Percentiles rank a stretch among this genome's conserved stretches.
Conservation (phyloP, 2,113 vertebrate genomes). For the Tricholaema leucomelas region DNA sequence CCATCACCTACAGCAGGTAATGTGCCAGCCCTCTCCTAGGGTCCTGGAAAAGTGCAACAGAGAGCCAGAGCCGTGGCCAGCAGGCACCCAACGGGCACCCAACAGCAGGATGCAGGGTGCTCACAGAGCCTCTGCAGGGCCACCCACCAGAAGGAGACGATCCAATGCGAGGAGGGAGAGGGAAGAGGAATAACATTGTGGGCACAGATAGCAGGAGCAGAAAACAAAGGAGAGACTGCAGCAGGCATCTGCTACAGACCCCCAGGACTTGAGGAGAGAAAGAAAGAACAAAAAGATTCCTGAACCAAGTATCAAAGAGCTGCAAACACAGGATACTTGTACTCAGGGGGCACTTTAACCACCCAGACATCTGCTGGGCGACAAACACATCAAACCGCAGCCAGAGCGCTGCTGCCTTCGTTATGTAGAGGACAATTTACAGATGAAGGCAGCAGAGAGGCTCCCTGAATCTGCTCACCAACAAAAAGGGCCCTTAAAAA, state of each 20-base stretch:
- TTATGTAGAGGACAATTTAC: slow-evolving; percentile 57
- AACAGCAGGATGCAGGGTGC: not conserved
- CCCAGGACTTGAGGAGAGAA: slow-evolving; percentile 43
- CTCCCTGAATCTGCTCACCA: not conserved
- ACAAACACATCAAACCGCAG: slow-evolving; percentile 60
- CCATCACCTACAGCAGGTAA: not conserved
- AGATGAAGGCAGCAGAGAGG: slow-evolving; percentile 59
- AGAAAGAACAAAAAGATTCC: slow-evolving; percentile 66
- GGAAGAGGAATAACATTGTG: slow-evolving; percentile 25
- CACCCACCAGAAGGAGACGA: not conserved
- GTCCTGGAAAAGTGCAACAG: not conserved
- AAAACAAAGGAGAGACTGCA: slow-evolving; percentile 37
- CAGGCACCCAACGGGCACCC: not conserved
- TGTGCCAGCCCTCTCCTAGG: not conserved
- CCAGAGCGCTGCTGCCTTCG: slow-evolving; percentile 37
- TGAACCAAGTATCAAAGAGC: slow-evolving; percentile 65
- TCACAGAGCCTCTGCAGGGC: not conserved
- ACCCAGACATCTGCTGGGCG: slow-evolving; percentile 67
- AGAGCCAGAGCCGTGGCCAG: not conserved
- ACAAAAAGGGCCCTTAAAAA: slow-evolving; percentile 23
- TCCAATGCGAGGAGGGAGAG: slow-evolving; percentile 41
- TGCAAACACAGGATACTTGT: slow-evolving; percentile 64
- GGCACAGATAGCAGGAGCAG: slow-evolving; percentile 26
- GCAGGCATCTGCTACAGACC: slow-evolving; percentile 63
- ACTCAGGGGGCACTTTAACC: slow-evolving; percentile 69